Evolutionary conservation across 2,888 invertebrate genomes (phyloP).

Genomic region (Agrotis exclamationis): DNA sequence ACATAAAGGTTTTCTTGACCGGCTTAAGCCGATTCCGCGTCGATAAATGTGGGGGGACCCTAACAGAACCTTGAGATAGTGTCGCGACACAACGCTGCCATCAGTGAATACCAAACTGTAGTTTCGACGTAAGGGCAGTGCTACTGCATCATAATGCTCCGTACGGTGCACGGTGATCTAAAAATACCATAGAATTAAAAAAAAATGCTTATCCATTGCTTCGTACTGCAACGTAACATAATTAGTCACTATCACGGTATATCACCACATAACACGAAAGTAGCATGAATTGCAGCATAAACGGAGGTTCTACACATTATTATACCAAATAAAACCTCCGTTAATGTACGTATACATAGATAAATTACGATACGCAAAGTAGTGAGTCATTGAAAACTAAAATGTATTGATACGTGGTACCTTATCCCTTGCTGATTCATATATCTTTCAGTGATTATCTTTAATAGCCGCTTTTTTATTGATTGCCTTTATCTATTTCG

Average conservation of each 20-base stretch:
- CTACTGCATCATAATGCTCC: too few relatives aligned
- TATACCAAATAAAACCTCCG: too few relatives aligned
- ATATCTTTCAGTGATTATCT: conserved; percentile 1
- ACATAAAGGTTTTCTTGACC: too few relatives aligned
- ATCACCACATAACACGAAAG: conserved; percentile 32
- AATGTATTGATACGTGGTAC: conserved; percentile 7
- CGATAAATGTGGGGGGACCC: too few relatives aligned
- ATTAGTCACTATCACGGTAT: conserved; percentile 58
- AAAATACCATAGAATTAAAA: not conserved
- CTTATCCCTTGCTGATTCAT: conserved; percentile 6
- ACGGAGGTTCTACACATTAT: not conserved
- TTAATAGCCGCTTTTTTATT: not conserved
- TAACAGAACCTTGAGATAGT: too few relatives aligned
- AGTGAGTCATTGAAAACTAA: conserved; percentile 33
- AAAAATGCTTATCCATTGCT: conserved; percentile 14
- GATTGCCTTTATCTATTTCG: not conserved
- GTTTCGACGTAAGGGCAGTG: too few relatives aligned
- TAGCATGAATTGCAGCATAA: conserved; percentile 30
- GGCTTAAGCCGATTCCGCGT: too few relatives aligned
- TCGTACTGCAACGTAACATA: conserved; percentile 26
- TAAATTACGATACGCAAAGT: conserved; percentile 7
- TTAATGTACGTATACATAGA: not conserved
- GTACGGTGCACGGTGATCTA: too few relatives aligned
- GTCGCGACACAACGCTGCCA: too few relatives aligned
- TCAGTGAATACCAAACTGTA: too few relatives aligned